phyloP scores from a whole-genome alignment of 2,113 vertebrate genomes.

The Drymodes brunneopygia region DNA sequence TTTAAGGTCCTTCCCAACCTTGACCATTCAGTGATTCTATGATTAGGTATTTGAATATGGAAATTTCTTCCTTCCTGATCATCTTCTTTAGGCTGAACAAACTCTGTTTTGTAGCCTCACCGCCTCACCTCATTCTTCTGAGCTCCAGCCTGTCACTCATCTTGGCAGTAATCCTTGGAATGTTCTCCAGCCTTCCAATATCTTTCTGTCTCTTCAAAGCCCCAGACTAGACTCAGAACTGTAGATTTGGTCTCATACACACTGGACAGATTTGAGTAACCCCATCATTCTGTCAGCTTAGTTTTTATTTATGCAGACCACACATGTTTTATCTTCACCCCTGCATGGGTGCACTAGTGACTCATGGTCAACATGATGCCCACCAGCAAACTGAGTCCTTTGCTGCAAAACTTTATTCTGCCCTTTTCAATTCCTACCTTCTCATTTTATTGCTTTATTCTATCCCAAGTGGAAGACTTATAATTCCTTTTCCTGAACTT shows the following conservation, averaged over 20 bases:
- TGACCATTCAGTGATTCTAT: not conserved
- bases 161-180: not conserved
- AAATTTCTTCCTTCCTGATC: not conserved
- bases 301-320: not conserved
- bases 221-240: not conserved
- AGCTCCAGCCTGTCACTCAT: not conserved
- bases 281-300: not conserved
- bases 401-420: not conserved
- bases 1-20: not conserved
- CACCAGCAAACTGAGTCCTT: not conserved
- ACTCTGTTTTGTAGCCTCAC: not conserved
- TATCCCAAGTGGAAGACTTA: not conserved
- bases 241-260: not conserved
- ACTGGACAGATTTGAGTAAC: not conserved
- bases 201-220: not conserved
- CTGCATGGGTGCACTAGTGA: not conserved
- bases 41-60: not conserved
- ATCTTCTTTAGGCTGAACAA: not conserved
- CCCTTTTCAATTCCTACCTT: not conserved
- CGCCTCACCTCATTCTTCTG: not conserved
- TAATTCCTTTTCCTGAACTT: not conserved
- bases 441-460: not conserved
- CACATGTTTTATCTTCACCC: not conserved
- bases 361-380: not conserved
- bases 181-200: not conserved